Base-by-base conservation (phyloP, 2,888 invertebrate genomes). In the Campoletis raptor region DNA sequence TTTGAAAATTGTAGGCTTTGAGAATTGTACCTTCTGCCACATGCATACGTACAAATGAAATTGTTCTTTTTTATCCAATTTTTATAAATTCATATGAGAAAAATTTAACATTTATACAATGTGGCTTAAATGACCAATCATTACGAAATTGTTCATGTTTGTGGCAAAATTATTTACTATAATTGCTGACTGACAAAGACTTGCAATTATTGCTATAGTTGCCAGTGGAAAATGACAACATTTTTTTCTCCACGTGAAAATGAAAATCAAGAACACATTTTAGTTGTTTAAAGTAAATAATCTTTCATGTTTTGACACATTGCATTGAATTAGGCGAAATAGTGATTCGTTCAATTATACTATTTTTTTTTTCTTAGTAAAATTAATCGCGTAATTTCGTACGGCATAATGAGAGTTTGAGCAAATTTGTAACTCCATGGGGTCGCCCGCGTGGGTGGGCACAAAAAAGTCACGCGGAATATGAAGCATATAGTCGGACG, bases 391-490 rank as follows among this genome's bases (percentile, higher is more conserved):
- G 66, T 64, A 66, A 73, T 36, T 52, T 66, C 18, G 57, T 24
- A 40, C 40, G 36, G 6, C 64, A 64, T 64, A 30, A 81, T 30
- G 80, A 81, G 80, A 64, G 37, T 48, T 10, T 1, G 18, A 57
- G 73, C 48, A 69, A 81, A 79, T 85, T 66, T 74, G 57, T 78
- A 79, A 66, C 52, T 45, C 48, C 79, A 73, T 74, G 76, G 74
- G 40, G 64, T 70, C 54, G 85, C 79, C 81, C 12, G 73, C 85
- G 87, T 87, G 87, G 85, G 85, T 87, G 87, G 85, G 52, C 84
- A 79, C 79, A 87, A 87, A 85, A 83, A 87, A 87, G 86, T 87
- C 87, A 81, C 86, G 81, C 86, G 42, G 37, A n/a, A 42, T 69
- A 45, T 30, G 45, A 24, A 36, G n/a, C 42, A 67, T 77, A 66